These are phyloP conservation scores for Phenganax stokvisi DNA, from an alignment of 92 coral and sea anemone genomes.

Conservation along the genomic window DNA sequence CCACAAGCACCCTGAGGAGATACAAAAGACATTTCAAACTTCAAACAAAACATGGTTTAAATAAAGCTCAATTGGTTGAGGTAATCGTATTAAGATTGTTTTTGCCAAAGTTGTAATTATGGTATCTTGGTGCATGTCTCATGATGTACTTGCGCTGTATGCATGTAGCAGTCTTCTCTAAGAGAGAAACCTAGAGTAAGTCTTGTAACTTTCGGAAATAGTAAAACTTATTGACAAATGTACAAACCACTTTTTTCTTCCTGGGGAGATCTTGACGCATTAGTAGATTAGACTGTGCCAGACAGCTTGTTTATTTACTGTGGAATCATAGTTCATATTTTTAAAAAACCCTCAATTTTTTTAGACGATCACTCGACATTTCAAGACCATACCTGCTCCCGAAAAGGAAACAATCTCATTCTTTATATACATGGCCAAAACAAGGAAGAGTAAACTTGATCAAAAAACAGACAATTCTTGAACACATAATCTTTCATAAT, in stretches of 20 bases:
- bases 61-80: constrained; percentile 99
- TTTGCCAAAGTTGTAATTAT: too few species aligned
- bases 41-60: constrained; percentile 90
- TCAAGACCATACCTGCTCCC: constrained; percentile 84
- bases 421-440: constrained; percentile 94
- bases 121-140: not conserved
- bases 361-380: constrained; percentile 89
- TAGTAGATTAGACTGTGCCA: too few species aligned
- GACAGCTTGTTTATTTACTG: not conserved
- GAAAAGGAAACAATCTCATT: constrained; percentile 89
- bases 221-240: too few species aligned
- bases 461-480: constrained; percentile 77
- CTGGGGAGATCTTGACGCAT: too few species aligned
- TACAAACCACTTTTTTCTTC: too few species aligned
- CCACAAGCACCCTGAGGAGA: constrained; percentile 85
- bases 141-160: not conserved
- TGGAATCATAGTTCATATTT: not conserved
- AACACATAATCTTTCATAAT: constrained; percentile 3
- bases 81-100: constrained; percentile 36
- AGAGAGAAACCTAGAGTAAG: too few species aligned
- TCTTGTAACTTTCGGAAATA: too few species aligned
- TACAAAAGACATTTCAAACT: constrained; percentile 94
- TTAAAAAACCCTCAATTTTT: not conserved
- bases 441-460: constrained; percentile 88
- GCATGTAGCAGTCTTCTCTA: not conserved